These are phyloP conservation scores for Sphaerophoria rueppellii DNA, from an alignment of 2,888 invertebrate species.

Conservation along the genomic window DNA sequence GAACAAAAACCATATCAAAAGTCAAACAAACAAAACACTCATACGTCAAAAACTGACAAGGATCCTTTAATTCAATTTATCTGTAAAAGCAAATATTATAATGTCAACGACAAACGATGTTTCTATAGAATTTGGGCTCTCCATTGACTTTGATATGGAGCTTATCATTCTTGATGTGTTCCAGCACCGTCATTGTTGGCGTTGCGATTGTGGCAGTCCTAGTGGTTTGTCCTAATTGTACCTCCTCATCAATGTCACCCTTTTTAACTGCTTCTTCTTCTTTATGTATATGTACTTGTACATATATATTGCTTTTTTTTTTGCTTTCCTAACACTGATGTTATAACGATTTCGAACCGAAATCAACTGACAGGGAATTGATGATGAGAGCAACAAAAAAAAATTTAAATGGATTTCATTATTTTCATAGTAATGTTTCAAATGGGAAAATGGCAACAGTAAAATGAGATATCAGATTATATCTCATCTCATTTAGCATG, in stretches of 20 bases:
- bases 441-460: slow-evolving; percentile 10
- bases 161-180: slow-evolving; percentile 22
- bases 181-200: too few species aligned
- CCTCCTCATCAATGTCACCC: slow-evolving; percentile 21
- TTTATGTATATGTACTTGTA: not conserved
- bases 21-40: slow-evolving; percentile 39
- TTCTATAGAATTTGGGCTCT: slow-evolving; percentile 52
- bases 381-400: not conserved
- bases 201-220: too few species aligned
- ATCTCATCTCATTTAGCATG: slow-evolving; percentile 58
- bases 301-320: not conserved
- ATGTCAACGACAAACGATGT: slow-evolving; percentile 66
- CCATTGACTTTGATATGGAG: slow-evolving; percentile 9
- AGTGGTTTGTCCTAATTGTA: slow-evolving; percentile 43
- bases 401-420: slow-evolving; percentile 21
- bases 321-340: not conserved
- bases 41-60: slow-evolving; percentile 64
- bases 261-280: not conserved
- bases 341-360: not conserved
- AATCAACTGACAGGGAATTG: slow-evolving; percentile 39
- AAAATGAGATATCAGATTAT: slow-evolving; percentile 34
- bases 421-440: slow-evolving; percentile 12
- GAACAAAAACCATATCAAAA: slow-evolving; percentile 36
- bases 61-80: slow-evolving; percentile 65
- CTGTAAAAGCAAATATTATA: slow-evolving; percentile 59